Percentiles rank a stretch among this genome's conserved stretches.
These are phyloP conservation scores for Sinohyriopsis cumingii DNA, from an alignment of 2,888 invertebrate species.

Conservation along the genomic window DNA sequence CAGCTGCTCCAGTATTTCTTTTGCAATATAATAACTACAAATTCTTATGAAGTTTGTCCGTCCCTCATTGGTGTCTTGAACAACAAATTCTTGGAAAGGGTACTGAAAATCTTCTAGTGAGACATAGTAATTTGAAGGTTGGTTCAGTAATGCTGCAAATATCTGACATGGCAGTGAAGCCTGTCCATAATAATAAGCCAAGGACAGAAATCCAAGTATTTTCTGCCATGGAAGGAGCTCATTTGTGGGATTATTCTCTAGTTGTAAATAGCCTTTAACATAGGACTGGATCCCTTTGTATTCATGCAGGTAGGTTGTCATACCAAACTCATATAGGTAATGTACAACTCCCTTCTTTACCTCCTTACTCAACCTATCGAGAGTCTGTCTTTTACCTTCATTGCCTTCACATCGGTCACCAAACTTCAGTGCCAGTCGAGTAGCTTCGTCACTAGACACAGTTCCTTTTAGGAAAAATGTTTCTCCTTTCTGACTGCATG, in stretches of 20 bases:
- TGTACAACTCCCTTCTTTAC: conserved; percentile 14
- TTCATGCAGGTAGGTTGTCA: conserved; percentile 29
- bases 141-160: conserved; percentile 23
- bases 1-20: conserved; percentile 40
- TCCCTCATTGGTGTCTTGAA: conserved; percentile 22
- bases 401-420: conserved; percentile 18
- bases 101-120: conserved; percentile 32
- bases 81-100: conserved; percentile 31
- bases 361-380: conserved; percentile 13
- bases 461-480: conserved; percentile 26
- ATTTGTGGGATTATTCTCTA: not conserved
- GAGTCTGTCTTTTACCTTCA: conserved; percentile 5
- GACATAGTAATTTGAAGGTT: conserved; percentile 22
- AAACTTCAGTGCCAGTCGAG: conserved; percentile 24
- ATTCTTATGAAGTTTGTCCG: conserved; percentile 26
- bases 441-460: conserved; percentile 30
- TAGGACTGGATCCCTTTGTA: conserved; percentile 31
- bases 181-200: conserved; percentile 38
- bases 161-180: conserved; percentile 30
- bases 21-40: conserved; percentile 35
- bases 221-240: conserved; percentile 19
- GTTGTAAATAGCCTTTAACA: conserved; percentile 26
- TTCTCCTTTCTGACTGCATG: not conserved
- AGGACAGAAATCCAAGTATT: conserved; percentile 22
- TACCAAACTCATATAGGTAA: conserved; percentile 36